Base-by-base conservation (phyloP, 2,113 vertebrate species). In the Terrapene triunguis region DNA sequence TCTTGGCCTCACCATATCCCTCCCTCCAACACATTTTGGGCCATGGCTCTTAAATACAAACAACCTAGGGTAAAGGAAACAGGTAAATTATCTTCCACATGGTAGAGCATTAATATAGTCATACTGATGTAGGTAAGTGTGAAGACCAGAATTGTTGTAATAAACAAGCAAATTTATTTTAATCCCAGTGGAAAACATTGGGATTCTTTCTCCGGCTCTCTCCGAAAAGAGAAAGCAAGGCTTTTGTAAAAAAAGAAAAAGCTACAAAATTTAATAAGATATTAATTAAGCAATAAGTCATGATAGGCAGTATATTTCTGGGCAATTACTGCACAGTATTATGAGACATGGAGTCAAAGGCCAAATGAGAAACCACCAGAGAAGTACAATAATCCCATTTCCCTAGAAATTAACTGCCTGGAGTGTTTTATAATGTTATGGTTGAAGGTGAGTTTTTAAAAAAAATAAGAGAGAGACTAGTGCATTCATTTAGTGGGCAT, bases 321-420 rank as follows among this genome's bases (percentile, higher is more conserved):
- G 88, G 48, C 35, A 89, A 82, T 53, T 93, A 69, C 47, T 54
- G 25, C 3, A 85, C 1, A 38, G 51, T 1, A 0, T 17, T 79
- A 87, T 38, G 50, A 92, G 25, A 95, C 69, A 89, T 65, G 7
- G 88, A 88, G n/a, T 62, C 72, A 96, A 98, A 89, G 80, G 3
- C 13, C 85, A 95, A 96, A 85, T 38, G 78, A 80, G 57, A 96
- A 96, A 84, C 3, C 17, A 82, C 22, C 24, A 84, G 8, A 29
- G 78, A 92, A 80, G 53, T 47, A 92, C 47, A 94, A 27, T 10
- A 96, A 93, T 17, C 25, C 35, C 3, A 80, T 83, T 94, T 94
- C 16, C 24, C 91, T 93, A 7, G 24, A 92, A 85, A 16, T 48
- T 81, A 91, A 65, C 29, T 89, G 16, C 24, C 19, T n/a, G 76